Conservation (phyloP, 2,113 vertebrate genomes). For the Vombatus ursinus region DNA sequence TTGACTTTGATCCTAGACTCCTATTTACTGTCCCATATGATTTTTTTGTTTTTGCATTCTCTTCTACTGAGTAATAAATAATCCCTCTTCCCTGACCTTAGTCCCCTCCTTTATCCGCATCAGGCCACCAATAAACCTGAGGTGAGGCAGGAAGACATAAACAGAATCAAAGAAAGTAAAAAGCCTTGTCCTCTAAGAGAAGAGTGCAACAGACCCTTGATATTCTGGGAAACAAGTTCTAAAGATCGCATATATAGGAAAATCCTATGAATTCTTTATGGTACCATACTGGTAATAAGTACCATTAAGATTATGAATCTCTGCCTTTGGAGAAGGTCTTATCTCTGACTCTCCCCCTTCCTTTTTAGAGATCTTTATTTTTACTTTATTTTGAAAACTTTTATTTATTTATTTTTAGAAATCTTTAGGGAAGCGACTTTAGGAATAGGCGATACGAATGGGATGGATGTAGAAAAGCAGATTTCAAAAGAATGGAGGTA, state of each 20-base stretch:
- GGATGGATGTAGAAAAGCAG: neutral
- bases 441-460: neutral
- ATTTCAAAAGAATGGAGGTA: neutral
- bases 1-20: constrained; percentile 19
- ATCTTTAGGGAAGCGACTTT: neutral
- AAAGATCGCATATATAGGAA: neutral
- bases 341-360: neutral
- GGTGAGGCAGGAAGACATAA: neutral
- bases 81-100: neutral
- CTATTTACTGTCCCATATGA: neutral
- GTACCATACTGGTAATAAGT: neutral
- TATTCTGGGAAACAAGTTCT: neutral
- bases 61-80: neutral
- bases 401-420: neutral
- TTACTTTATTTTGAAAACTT: too few relatives aligned
- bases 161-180: neutral
- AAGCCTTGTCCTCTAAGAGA: neutral
- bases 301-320: neutral
- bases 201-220: neutral
- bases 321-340: neutral
- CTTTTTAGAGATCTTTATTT: neutral
- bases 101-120: neutral
- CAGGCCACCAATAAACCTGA: neutral
- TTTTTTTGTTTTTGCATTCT: neutral
- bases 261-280: neutral